These are phyloP conservation scores for Spermophilus dauricus DNA, from an alignment of 2,113 vertebrate genomes.

Conservation along the genomic window DNA sequence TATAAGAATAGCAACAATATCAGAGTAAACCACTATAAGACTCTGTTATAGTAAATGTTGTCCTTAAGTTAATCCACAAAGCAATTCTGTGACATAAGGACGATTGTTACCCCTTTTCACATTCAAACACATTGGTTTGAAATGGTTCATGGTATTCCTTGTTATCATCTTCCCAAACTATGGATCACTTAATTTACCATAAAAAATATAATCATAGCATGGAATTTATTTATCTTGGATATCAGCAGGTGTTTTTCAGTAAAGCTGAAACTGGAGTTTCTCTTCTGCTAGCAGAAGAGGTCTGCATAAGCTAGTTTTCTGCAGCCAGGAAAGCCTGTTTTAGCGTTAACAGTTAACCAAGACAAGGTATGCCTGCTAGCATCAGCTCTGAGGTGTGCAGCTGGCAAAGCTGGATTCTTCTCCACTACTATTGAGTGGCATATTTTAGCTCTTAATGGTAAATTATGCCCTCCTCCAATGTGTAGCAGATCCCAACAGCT, in stretches of 20 bases:
- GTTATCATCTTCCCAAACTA: background rate
- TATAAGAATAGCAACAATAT: background rate
- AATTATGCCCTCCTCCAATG: no score
- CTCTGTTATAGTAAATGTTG: background rate
- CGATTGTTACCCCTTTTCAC: background rate
- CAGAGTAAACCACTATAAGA: background rate
- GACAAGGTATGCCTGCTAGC: no score
- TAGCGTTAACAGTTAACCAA: no score
- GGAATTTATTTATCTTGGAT: background rate
- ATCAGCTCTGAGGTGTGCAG: no score
- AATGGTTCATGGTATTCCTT: background rate
- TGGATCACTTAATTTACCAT: background rate
- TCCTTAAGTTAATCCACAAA: slow-evolving; percentile 10
- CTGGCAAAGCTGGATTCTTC: no score
- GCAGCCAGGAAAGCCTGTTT: no score
- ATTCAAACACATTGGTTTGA: background rate
- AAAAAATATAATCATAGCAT: background rate
- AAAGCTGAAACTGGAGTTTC: no score
- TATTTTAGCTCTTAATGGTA: no score
- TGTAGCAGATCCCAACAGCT: no score
- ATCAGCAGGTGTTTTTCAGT: background rate
- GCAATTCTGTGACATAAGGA: background rate
- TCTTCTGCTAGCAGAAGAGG: no score
- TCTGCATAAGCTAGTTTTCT: no score
- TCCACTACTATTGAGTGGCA: no score